Evolutionary conservation across 1,140 invertebrate genomes (phyloP), one percentile per base, ranked within the genome.

Genomic region (Harlomillsia oculata): DNA sequence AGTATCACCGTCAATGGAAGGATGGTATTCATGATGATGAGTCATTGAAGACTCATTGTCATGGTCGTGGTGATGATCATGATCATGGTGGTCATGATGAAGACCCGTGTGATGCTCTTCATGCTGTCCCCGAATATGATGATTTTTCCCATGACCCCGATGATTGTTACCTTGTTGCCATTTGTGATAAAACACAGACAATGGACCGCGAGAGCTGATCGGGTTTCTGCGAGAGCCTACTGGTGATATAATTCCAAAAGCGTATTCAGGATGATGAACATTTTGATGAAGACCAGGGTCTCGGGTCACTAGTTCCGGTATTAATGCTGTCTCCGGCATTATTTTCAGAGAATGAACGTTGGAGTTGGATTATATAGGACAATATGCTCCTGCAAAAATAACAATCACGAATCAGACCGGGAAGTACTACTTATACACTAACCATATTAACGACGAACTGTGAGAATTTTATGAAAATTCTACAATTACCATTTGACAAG

Each of bases 191-290:
- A 50, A 39, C 25, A 50, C 13, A 37, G 34, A 50, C 48, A 23
- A 50, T 8, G 34, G 34, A 45, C n/a, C n/a, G n/a, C n/a, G n/a
- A n/a, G n/a, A n/a, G n/a, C n/a, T n/a, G n/a, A n/a, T 50, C 9
- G 56, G 41, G 11, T 20, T 34, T 13, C 34, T 6, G 1, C 40
- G 25, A 18, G 48, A 37, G 14, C 45, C 21, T 11, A 58, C 41
- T 2, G 56, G 56, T 14, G 56, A 58, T 20, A 58, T 52, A 6
- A 58, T 58, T 18, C 56, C 48, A 18, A 44, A 58, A 25, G 56
- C 56, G 21, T 58, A 58, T 28, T 56, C 53, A 21, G 30, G 30
- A 18, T 50, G 46, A 4, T 49, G 16, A 16, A 45, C 50, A 21
- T 34, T 45, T 54, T 45, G 32, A 20, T 41, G 21, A 11, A 39